phyloP scores from a whole-genome alignment of 1,140 invertebrate species.

The Mercenaria mercenaria region DNA sequence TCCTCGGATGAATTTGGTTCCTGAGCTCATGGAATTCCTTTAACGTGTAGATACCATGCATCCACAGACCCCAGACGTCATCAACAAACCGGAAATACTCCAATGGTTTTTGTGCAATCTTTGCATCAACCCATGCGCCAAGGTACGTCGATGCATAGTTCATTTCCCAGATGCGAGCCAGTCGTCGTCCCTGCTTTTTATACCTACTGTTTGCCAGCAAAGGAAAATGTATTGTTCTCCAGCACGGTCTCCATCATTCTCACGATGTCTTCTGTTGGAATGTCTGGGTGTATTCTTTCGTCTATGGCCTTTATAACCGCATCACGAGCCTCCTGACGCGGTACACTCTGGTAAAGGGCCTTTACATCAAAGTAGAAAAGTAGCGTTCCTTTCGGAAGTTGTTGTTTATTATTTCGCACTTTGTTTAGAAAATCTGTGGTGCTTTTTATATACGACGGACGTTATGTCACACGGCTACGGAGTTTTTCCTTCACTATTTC shows the following conservation, averaged over 20 bases:
- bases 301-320: too few relatives aligned
- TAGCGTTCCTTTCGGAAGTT: too few relatives aligned
- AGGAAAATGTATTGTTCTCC: slow-evolving; percentile 45
- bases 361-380: too few relatives aligned
- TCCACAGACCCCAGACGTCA: slow-evolving; percentile 50
- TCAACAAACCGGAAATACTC: slow-evolving; percentile 30
- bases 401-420: too few relatives aligned
- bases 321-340: too few relatives aligned
- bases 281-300: too few relatives aligned
- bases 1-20: slow-evolving; percentile 42
- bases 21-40: neutral
- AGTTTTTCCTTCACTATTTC: too few relatives aligned
- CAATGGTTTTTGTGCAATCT: neutral
- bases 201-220: slow-evolving; percentile 27
- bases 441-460: too few relatives aligned
- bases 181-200: slow-evolving; percentile 22
- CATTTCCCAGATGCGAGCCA: slow-evolving; percentile 52
- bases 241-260: slow-evolving; percentile 52
- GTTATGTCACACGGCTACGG: too few relatives aligned
- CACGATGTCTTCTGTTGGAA: too few relatives aligned
- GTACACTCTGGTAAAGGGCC: too few relatives aligned
- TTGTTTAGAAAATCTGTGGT: too few relatives aligned
- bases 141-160: slow-evolving; percentile 45
- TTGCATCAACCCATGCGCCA: slow-evolving; percentile 13
- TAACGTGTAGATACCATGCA: neutral